These are phyloP conservation scores for Garrulus glandarius DNA, from an alignment of 2,797 vertebrate genomes.

Conservation along the genomic window DNA sequence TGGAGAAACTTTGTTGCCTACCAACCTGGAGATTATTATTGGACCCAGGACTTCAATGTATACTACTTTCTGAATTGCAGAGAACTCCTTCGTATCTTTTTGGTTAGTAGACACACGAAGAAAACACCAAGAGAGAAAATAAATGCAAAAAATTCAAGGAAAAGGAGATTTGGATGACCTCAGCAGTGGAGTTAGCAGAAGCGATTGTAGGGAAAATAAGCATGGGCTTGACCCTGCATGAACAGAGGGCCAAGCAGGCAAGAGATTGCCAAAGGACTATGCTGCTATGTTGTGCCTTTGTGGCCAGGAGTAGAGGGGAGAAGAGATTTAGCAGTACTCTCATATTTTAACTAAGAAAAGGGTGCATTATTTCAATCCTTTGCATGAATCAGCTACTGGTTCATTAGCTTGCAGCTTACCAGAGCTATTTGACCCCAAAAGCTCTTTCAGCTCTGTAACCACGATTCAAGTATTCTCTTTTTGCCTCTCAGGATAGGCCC, in stretches of 20 bases:
- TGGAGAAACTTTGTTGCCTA: slow-evolving; percentile 61
- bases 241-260: background rate
- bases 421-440: background rate
- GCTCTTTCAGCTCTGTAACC: background rate
- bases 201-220: background rate
- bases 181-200: background rate
- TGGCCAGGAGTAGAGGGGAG: background rate
- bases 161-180: background rate
- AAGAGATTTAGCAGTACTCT: background rate
- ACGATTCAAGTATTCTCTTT: background rate
- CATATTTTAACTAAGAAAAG: background rate
- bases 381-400: background rate
- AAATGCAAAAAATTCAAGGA: background rate
- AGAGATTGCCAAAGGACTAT: background rate
- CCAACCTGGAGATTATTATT: background rate
- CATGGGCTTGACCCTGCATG: background rate
- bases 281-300: background rate
- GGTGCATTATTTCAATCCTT: background rate
- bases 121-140: background rate
- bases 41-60: background rate
- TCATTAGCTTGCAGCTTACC: background rate
- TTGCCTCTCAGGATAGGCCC: background rate
- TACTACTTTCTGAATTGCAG: background rate
- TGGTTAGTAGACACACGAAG: slow-evolving; percentile 41
- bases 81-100: slow-evolving; percentile 48